Percentiles rank a stretch among this genome's conserved stretches.
phyloP scores from a whole-genome alignment of 2,797 vertebrate genomes.

The Alcedo atthis region DNA sequence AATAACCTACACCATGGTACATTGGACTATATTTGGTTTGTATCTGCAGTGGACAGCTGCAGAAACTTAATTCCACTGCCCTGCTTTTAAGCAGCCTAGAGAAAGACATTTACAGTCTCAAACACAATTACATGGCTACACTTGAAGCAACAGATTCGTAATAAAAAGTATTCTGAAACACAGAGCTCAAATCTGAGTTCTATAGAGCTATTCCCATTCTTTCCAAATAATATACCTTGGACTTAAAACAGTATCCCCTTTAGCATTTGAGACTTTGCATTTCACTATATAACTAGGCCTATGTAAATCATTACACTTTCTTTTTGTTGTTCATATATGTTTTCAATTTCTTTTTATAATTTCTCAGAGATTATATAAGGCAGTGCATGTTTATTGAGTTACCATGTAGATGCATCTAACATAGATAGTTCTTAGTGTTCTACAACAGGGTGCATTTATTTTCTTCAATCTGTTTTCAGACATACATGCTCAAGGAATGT shows the following conservation, averaged over 20 bases:
- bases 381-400: not conserved
- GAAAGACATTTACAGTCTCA: not conserved
- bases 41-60: not conserved
- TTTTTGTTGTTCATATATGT: not conserved
- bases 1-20: not conserved
- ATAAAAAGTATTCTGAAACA: not conserved
- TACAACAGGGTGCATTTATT: not conserved
- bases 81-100: not conserved
- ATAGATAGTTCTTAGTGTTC: not conserved
- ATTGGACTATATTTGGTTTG: not conserved
- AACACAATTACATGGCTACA: not conserved
- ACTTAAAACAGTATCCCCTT: not conserved
- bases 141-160: not conserved
- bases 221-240: not conserved
- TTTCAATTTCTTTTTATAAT: not conserved
- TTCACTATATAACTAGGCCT: not conserved
- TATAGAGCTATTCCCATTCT: not conserved
- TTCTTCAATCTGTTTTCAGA: not conserved
- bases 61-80: not conserved
- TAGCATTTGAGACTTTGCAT: not conserved
- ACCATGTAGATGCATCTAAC: not conserved
- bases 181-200: not conserved
- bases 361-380: not conserved
- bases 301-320: not conserved
- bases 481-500: not conserved